Conservation (phyloP, 2,888 invertebrate genomes). For the Maniola hyperantus region DNA sequence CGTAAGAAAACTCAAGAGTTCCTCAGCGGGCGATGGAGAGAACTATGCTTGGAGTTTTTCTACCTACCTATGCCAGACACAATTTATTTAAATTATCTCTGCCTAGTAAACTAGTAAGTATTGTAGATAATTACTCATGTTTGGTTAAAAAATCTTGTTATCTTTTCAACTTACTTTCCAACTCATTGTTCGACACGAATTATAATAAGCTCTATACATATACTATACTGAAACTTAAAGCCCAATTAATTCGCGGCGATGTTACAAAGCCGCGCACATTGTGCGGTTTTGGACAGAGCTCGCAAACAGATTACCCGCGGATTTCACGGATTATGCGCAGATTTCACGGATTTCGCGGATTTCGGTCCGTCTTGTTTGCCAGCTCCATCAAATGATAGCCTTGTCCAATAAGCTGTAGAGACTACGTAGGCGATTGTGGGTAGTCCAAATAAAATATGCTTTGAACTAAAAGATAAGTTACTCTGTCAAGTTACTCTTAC, state of each 20-base stretch:
- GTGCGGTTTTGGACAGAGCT: slow-evolving; percentile 13
- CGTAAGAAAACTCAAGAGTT: too few relatives aligned
- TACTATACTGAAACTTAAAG: slow-evolving; percentile 27
- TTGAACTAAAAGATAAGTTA: neutral
- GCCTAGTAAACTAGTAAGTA: too few relatives aligned
- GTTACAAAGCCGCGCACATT: slow-evolving; percentile 21
- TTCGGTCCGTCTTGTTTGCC: slow-evolving; percentile 27
- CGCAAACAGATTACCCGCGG: slow-evolving; percentile 33
- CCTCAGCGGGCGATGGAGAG: too few relatives aligned
- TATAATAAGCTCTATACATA: slow-evolving; percentile 4
- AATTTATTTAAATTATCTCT: too few relatives aligned
- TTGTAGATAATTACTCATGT: too few relatives aligned
- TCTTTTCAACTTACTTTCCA: too few relatives aligned
- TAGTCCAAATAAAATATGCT: neutral
- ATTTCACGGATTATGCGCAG: slow-evolving; percentile 20
- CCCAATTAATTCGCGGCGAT: slow-evolving; percentile 28
- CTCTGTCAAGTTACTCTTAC: too few relatives aligned
- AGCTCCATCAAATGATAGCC: slow-evolving; percentile 19
- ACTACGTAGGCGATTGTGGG: neutral
- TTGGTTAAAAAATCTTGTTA: neutral
- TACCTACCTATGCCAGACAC: too few relatives aligned
- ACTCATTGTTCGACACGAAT: slow-evolving; percentile 5
- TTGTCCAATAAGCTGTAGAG: neutral
- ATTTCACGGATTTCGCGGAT: slow-evolving; percentile 18
- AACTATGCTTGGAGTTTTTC: too few relatives aligned